These are phyloP conservation scores for Glaucomys volans DNA, from an alignment of 2,113 vertebrate species.

Conservation along the genomic window DNA sequence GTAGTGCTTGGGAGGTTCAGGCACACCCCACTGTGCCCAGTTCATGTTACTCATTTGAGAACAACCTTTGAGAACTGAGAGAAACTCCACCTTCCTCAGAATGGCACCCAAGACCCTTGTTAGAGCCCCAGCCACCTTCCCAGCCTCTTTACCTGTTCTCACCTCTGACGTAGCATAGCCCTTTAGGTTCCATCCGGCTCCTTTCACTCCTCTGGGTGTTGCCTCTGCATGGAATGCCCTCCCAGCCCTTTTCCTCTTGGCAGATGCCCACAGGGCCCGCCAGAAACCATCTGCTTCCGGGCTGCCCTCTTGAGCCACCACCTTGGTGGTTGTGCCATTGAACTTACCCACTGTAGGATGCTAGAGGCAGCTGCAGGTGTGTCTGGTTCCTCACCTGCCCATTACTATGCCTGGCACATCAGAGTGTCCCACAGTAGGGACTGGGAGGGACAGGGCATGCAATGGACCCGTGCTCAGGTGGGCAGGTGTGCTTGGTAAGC, in stretches of 20 bases:
- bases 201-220: not conserved
- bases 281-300: not conserved
- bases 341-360: not conserved
- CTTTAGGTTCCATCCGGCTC: not conserved
- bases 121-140: not conserved
- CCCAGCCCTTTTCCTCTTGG: not conserved
- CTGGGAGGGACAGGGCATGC: not conserved
- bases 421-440: not conserved
- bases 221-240: not conserved
- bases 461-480: not conserved
- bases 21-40: not conserved
- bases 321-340: not conserved
- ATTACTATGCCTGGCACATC: not conserved
- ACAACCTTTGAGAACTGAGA: slow-evolving; percentile 8
- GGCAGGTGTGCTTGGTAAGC: not conserved
- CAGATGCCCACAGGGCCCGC: not conserved
- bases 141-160: not conserved
- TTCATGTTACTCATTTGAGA: not conserved
- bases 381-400: not conserved
- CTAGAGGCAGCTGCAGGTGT: not conserved
- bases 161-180: accelerated
- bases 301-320: not conserved
- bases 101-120: not conserved
- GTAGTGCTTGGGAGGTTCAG: not conserved
- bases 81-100: not conserved